phyloP scores from a whole-genome alignment of 2,888 invertebrate species.

The Xylota sylvarum region DNA sequence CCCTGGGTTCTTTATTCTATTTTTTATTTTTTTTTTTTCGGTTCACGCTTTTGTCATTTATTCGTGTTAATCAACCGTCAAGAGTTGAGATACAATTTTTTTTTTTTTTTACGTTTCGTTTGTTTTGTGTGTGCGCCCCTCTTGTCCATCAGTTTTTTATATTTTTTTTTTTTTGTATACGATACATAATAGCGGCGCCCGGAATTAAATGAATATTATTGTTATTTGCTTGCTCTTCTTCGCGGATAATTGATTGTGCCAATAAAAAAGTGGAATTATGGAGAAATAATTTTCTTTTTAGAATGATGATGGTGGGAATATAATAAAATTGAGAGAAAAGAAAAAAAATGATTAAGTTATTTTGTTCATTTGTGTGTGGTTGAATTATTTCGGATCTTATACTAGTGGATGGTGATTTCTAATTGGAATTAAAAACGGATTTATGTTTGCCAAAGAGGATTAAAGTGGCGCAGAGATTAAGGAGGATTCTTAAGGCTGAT shows the following conservation, averaged over 20 bases:
- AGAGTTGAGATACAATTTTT: constrained; percentile 66
- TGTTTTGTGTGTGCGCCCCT: constrained; percentile 23
- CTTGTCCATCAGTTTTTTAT: neutral
- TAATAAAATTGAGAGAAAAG: constrained; percentile 17
- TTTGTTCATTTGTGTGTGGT: constrained; percentile 38
- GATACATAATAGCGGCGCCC: constrained; percentile 65
- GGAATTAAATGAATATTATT: constrained; percentile 67
- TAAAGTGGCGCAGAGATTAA: constrained; percentile 38
- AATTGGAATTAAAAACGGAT: constrained; percentile 41
- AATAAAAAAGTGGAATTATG: constrained; percentile 58
- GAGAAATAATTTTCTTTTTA: constrained; percentile 39
- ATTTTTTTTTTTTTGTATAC: too few species aligned
- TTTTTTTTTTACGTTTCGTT: constrained; percentile 2
- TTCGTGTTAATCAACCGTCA: constrained; percentile 71
- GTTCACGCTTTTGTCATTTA: constrained; percentile 67
- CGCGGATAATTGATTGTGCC: constrained; percentile 69
- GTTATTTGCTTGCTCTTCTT: constrained; percentile 60
- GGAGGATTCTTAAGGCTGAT: constrained; percentile 20
- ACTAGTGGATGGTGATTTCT: constrained; percentile 12
- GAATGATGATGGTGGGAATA: constrained; percentile 48
- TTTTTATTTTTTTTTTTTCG: constrained; percentile 16
- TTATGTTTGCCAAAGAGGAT: constrained; percentile 40
- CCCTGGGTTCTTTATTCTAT: constrained; percentile 26
- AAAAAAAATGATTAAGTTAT: constrained; percentile 52
- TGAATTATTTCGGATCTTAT: constrained; percentile 20